phyloP scores from a whole-genome alignment of 2,888 invertebrate species.

The Drosophila cognata region DNA sequence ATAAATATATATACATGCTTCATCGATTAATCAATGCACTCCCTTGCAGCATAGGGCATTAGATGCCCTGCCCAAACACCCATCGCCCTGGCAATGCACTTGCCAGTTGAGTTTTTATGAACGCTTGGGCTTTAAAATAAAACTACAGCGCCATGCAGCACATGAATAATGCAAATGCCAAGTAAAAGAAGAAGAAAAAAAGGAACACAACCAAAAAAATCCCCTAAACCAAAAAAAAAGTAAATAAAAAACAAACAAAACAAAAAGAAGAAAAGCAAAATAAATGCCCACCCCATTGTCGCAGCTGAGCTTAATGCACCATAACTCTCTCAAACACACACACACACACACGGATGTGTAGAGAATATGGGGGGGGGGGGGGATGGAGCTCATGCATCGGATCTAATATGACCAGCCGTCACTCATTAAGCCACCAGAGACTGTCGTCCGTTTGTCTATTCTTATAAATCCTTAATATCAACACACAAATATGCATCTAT shows the following conservation, averaged over 20 bases:
- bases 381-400: conserved; percentile 45
- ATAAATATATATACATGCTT: background rate
- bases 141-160: conserved; percentile 63
- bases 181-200: conserved; percentile 25
- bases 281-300: conserved; percentile 25
- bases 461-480: conserved; percentile 41
- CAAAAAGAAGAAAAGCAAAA: conserved; percentile 4
- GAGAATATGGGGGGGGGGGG: background rate
- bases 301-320: conserved; percentile 65
- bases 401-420: conserved; percentile 78
- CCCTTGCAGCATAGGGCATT: conserved; percentile 47
- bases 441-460: conserved; percentile 58
- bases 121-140: conserved; percentile 72
- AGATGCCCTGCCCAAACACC: conserved; percentile 8
- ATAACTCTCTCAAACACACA: conserved; percentile 62
- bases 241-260: conserved; percentile 2
- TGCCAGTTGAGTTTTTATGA: conserved; percentile 71
- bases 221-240: conserved; percentile 14
- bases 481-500: conserved; percentile 17
- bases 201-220: conserved; percentile 34
- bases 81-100: conserved; percentile 59
- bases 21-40: conserved; percentile 10
- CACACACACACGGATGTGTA: conserved; percentile 1
- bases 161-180: conserved; percentile 75
- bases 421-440: conserved; percentile 71